Base-by-base conservation (phyloP, 2,888 invertebrate species). In the Limnephilus auricula region DNA sequence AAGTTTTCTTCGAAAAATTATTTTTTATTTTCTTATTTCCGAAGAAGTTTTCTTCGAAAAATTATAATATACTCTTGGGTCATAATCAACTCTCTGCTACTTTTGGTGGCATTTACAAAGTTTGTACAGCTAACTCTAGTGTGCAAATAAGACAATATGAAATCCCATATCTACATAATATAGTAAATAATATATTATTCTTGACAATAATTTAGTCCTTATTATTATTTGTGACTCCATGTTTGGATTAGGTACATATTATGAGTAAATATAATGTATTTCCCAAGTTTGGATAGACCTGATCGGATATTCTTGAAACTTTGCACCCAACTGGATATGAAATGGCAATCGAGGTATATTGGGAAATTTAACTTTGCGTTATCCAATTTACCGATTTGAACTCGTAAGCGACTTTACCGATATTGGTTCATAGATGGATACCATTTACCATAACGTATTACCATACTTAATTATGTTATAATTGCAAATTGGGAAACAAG, bases 301-400 rank as follows among this genome's bases (percentile, higher is more conserved):
- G 25, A 65, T 65, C 65, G 25, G 65, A 65, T 65, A 25, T 65
- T 25, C 25, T 65, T 65, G 25, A 6, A 65, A 65, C 65, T 65
- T 65, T 65, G 65, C 18, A 65, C 65, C 65, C 6, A 65, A 25
- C 25, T 65, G 25, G 65, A 65, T 30, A 32, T 80, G 80, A 80
- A 30, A 80, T 32, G 80, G 80, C 80, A 32, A 31, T 31, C 80
- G 30, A 80, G 31, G 31, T 31, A 31, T 80, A 80, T 80, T 80
- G 80, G 80, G 18, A 5, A 32, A 80, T 31, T 80, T 80, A 80
- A 80, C 80, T 80, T 30, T 80, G 80, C 80, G 80, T 80, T 80
- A 80, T 32, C 32, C 30, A 31, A 80, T 80, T 80, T 80, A 31
- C 31, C 32, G 80, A 80, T 32, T 80, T 65, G 25, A 25, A 65